Base-by-base conservation (phyloP, 2,113 vertebrate genomes). In the Crypturellus undulatus region DNA sequence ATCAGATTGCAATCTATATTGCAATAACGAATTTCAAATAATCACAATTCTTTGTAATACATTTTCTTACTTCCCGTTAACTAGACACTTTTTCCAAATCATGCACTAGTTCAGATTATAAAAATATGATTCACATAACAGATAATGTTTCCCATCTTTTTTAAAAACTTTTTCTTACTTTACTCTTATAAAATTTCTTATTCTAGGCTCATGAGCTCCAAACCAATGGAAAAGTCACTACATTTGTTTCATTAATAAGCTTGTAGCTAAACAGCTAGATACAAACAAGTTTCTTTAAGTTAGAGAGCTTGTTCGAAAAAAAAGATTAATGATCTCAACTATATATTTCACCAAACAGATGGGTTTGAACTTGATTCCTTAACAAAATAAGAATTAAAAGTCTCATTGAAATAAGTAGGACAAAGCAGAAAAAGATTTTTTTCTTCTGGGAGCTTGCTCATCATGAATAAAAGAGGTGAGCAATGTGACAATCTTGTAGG, bases 371-470 rank as follows among this genome's bases (percentile, higher is more conserved):
- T 30, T 49, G 62, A 80, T 58, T 58, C 21, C 51, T 59, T 17
- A 80, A 45, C 4, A 49, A 82, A 88, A 75, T 38, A 63, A 54
- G 3, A 26, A 73, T 63, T 26, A 87, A 93, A 89, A 82, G 42
- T 52, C 45, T 83, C 38, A 51, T 5, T 79, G 43, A 89, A 96
- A 85, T 54, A 77, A 80, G 51, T 47, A 85, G 59, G 42, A 82
- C 3, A 63, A 60, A 81, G 25, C 10, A 91, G 54, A 36, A 90
- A 56, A 72, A 84, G 3, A 4, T 40, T 49, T 49, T 92, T 92
- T 84, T 89, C 15, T 73, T 77, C 81, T 59, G 36, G 13, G 22
- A 89, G n/a, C 30, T 91, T 73, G n/a, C 26, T 67, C 64, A 77
- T 73, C 36, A 22, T 11, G 3, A 80, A 19, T 43, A 38, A 59